Conservation (phyloP, 2,888 invertebrate species). For the Oscheius onirici region DNA sequence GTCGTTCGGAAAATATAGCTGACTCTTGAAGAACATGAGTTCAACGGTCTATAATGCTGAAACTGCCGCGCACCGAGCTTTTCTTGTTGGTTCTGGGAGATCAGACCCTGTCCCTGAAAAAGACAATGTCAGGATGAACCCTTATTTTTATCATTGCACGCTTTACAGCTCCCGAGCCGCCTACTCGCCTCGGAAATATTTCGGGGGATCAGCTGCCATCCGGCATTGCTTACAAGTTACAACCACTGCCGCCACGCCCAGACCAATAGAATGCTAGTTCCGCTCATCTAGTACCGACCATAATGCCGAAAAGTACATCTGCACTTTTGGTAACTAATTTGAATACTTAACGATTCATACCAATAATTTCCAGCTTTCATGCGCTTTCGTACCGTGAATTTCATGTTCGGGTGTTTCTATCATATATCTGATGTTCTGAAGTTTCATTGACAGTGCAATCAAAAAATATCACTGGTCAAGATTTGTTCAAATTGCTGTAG, state of each 20-base stretch:
- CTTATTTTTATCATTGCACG: conserved; percentile 32
- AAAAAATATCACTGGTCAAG: neutral
- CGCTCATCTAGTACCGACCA: conserved; percentile 14
- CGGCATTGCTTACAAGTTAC: conserved; percentile 33
- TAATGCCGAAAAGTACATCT: neutral
- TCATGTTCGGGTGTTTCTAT: no score
- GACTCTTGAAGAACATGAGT: no score
- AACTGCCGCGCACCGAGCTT: no score
- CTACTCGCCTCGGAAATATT: conserved; percentile 32
- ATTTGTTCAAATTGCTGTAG: neutral
- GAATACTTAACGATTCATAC: no score
- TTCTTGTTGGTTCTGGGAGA: neutral
- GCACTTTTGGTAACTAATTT: no score
- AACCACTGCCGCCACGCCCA: conserved; percentile 30
- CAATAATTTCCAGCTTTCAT: no score
- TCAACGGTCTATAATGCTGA: no score
- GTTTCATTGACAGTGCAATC: neutral
- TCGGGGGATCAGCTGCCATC: conserved; percentile 32
- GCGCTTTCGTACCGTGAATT: no score
- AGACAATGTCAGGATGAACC: neutral
- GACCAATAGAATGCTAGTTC: conserved; percentile 28
- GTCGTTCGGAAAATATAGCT: no score
- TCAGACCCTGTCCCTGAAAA: neutral
- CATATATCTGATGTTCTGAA: neutral
- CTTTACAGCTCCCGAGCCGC: conserved; percentile 32